Percentiles rank a stretch among this genome's conserved stretches.
Conservation (phyloP, 2,888 invertebrate genomes). For the Lordiphosa fenestrarum region DNA sequence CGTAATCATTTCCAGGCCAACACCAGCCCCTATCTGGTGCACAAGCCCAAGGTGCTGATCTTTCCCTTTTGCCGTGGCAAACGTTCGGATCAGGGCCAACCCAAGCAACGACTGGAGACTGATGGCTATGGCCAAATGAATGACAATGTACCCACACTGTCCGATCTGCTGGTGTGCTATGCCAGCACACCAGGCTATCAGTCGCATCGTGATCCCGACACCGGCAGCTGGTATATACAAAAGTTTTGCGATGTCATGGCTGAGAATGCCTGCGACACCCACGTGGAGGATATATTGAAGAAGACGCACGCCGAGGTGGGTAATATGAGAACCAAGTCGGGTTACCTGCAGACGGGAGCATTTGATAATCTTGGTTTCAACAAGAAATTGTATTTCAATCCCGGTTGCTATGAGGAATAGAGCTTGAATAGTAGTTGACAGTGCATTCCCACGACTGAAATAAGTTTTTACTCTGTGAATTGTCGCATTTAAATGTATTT, state of each 20-base stretch:
- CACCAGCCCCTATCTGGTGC: constrained; percentile 81
- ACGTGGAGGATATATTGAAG: constrained; percentile 85
- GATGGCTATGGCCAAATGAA: constrained; percentile 9
- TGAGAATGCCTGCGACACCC: constrained; percentile 83
- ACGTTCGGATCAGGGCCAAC: constrained; percentile 71
- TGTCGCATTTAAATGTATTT: constrained; percentile 29
- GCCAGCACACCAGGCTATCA: constrained; percentile 83
- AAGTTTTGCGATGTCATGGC: constrained; percentile 85
- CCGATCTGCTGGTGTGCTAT: constrained; percentile 85
- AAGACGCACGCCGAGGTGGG: constrained; percentile 82
- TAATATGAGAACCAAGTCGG: constrained; percentile 71
- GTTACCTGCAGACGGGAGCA: constrained; percentile 83
- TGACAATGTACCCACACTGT: constrained; percentile 77
- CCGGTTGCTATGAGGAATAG: constrained; percentile 80
- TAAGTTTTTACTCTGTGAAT: background rate
- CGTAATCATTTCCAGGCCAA: constrained; percentile 83
- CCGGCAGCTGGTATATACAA: constrained; percentile 88
- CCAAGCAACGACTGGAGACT: constrained; percentile 9
- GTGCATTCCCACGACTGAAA: constrained; percentile 32
- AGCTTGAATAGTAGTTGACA: constrained; percentile 1
- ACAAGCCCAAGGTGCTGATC: constrained; percentile 87
- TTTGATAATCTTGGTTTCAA: constrained; percentile 85
- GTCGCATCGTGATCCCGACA: constrained; percentile 82
- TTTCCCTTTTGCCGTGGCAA: constrained; percentile 85
- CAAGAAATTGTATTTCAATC: constrained; percentile 85